Evolutionary conservation across 2,888 invertebrate genomes (phyloP), one percentile per base, ranked within the genome.

Genomic region (Scrobipalpa costella): DNA sequence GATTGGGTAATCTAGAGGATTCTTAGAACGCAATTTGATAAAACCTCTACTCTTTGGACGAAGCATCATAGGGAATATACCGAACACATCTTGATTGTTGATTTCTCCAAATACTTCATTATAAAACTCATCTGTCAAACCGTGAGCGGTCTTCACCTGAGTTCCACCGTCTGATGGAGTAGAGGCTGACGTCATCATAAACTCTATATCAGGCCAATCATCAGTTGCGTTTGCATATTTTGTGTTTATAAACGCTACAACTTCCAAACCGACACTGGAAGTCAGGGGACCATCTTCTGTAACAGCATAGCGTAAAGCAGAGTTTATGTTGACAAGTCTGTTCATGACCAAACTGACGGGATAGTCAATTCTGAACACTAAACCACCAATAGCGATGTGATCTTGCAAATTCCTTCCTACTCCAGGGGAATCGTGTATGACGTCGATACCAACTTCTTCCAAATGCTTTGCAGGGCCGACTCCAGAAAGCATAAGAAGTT

Each of bases 131-230:
- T 97, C 95, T 0, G 94, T 94, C 1, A 98, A 85, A 0, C 97
- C 95, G 74, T 97, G 97, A 0, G 97, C 97, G 49, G 90, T 93
- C 76, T 95, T 96, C 0, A 95, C 94, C 79, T 95, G 95, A 0
- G 94, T 93, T 0, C 97, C 97, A n/a, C 96, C 97, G 75, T 97
- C 97, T 0, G 96, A 96, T 59, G 94, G 94, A 0, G 96, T 95
- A 0, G 96, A 95, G 0, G 95, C 94, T 33, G 97, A 95, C 0
- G 96, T 95, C 85, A 97, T 89, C 96, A 98, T 97, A 76, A 97
- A 96, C 78, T 97, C 97, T 67, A 98, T 96, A 77, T 98, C 98
- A 0, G 98, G 97, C 96, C 97, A 97, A 80, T 98, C 97, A 63
- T 97, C 96, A 0, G 95, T 93, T 62, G 94, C 92, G 78, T 97